These are phyloP conservation scores for Hypothenemus hampei DNA, from an alignment of 1,140 invertebrate genomes.

Conservation along the genomic window DNA sequence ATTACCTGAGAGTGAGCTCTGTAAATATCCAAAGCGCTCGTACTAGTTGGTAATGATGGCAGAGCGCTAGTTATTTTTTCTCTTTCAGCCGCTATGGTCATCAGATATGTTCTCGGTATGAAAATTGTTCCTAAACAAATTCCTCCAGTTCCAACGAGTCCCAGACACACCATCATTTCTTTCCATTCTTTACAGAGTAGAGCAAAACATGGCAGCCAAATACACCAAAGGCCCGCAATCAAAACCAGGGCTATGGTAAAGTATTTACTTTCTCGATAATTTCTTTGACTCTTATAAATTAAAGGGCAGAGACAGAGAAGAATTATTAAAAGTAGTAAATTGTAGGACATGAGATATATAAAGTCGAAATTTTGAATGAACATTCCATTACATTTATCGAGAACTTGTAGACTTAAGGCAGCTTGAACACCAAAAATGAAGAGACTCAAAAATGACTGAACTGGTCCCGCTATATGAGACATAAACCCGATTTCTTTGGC, in stretches of 20 bases:
- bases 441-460: slow-evolving; percentile 53
- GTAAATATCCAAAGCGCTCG: slow-evolving; percentile 41
- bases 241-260: slow-evolving; percentile 48
- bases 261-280: slow-evolving; percentile 57
- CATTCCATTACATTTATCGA: slow-evolving; percentile 46
- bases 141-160: slow-evolving; percentile 52
- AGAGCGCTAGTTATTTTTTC: slow-evolving; percentile 50
- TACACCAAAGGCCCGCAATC: slow-evolving; percentile 48
- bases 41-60: slow-evolving; percentile 43
- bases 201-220: slow-evolving; percentile 50
- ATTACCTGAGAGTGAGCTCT: slow-evolving; percentile 35
- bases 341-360: slow-evolving; percentile 50
- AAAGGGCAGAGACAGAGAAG: slow-evolving; percentile 51
- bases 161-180: slow-evolving; percentile 55
- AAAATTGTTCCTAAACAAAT: slow-evolving; percentile 53
- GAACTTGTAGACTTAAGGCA: slow-evolving; percentile 49
- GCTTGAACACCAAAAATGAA: slow-evolving; percentile 55
- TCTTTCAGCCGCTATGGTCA: slow-evolving; percentile 52
- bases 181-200: slow-evolving; percentile 49
- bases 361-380: slow-evolving; percentile 44
- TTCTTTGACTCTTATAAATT: slow-evolving; percentile 55
- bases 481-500: slow-evolving; percentile 55
- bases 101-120: slow-evolving; percentile 57
- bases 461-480: slow-evolving; percentile 56
- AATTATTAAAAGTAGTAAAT: slow-evolving; percentile 51